These are phyloP conservation scores for Lymantria dispar DNA, from an alignment of 2,888 invertebrate genomes.

Conservation along the genomic window DNA sequence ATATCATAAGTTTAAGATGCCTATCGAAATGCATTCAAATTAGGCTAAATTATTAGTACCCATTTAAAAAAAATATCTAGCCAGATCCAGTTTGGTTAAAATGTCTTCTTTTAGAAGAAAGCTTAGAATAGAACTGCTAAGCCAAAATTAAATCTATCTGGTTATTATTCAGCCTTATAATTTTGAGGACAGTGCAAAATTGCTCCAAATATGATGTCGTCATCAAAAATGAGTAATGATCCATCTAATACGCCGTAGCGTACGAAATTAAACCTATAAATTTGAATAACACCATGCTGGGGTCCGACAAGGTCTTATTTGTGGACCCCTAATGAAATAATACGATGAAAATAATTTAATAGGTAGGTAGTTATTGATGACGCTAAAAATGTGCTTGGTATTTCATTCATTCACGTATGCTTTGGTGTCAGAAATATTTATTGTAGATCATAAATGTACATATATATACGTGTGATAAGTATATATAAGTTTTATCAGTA, in stretches of 20 bases:
- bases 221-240: constrained; percentile 59
- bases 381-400: no score
- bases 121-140: background rate
- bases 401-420: no score
- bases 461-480: no score
- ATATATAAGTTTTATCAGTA: no score
- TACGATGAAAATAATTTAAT: constrained; percentile 12
- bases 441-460: no score
- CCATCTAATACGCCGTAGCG: constrained; percentile 51
- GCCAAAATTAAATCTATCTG: constrained; percentile 7
- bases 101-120: no score
- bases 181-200: constrained; percentile 34
- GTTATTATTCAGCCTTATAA: constrained; percentile 29
- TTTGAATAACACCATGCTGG: constrained; percentile 50
- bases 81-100: no score
- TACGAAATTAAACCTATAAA: constrained; percentile 69
- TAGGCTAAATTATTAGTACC: no score
- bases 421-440: no score
- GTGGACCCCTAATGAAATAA: constrained; percentile 30
- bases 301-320: constrained; percentile 28
- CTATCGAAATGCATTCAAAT: no score
- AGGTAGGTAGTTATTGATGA: background rate
- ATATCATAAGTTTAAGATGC: no score
- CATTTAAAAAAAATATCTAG: no score
- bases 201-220: constrained; percentile 42